Conservation (phyloP, 2,888 invertebrate genomes). For the Agriopis aurantiaria region DNA sequence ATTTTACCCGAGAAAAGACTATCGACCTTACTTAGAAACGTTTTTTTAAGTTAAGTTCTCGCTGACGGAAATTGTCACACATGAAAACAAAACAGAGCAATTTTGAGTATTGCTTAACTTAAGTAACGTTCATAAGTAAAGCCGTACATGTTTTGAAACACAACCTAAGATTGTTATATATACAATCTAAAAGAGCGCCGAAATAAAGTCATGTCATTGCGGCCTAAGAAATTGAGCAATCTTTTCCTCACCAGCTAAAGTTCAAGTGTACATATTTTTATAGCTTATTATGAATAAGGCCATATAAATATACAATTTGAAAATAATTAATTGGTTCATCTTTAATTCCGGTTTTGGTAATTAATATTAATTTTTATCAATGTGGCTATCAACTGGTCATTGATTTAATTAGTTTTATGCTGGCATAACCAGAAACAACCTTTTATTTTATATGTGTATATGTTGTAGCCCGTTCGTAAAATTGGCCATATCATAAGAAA, state of each 20-base stretch:
- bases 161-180: too few relatives aligned
- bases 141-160: too few relatives aligned
- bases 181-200: too few relatives aligned
- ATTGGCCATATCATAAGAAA: too few relatives aligned
- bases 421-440: neutral
- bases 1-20: too few relatives aligned
- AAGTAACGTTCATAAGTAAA: too few relatives aligned
- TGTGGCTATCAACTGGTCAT: neutral
- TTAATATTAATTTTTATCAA: conserved; percentile 13
- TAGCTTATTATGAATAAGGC: neutral
- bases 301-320: conserved; percentile 1
- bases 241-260: neutral
- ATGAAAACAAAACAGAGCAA: too few relatives aligned
- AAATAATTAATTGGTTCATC: conserved; percentile 18
- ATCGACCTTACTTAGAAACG: too few relatives aligned
- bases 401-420: neutral
- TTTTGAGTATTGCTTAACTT: too few relatives aligned
- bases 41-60: too few relatives aligned
- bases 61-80: too few relatives aligned
- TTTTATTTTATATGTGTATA: neutral
- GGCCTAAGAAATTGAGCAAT: neutral
- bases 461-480: too few relatives aligned
- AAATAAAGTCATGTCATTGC: neutral
- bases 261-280: neutral
- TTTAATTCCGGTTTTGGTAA: conserved; percentile 8